These are phyloP conservation scores for Baryphthengus martii DNA, from an alignment of 2,113 vertebrate species.

Conservation along the genomic window DNA sequence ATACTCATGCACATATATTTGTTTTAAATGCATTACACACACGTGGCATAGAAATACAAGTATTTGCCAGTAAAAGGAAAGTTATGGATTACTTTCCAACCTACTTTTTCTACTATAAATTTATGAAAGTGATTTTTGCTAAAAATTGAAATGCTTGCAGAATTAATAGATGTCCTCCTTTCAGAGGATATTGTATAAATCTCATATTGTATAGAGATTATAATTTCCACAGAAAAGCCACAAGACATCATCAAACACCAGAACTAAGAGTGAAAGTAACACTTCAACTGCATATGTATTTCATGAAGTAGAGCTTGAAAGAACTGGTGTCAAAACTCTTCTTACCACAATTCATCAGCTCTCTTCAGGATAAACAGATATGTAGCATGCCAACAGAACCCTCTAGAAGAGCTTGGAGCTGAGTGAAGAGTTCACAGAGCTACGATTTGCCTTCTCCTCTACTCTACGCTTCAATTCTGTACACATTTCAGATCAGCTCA, in stretches of 20 bases:
- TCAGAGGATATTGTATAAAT: not conserved
- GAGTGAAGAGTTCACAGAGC: not conserved
- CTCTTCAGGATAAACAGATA: not conserved
- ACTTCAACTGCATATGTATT: not conserved
- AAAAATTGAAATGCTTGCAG: not conserved
- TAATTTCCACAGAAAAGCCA: not conserved
- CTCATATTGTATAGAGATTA: not conserved
- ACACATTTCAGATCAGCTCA: accelerated
- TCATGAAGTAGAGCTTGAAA: not conserved
- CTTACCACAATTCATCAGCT: not conserved
- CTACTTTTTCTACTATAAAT: not conserved
- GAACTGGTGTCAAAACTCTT: not conserved
- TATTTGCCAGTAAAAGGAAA: not conserved
- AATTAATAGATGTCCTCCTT: not conserved
- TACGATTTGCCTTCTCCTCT: not conserved
- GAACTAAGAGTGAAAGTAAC: not conserved
- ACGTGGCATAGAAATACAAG: not conserved
- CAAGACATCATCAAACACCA: not conserved
- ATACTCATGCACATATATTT: not conserved
- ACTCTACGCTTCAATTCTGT: not conserved
- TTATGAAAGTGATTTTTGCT: not conserved
- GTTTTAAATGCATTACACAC: not conserved
- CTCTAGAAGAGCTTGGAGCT: not conserved
- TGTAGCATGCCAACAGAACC: not conserved
- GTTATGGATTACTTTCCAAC: not conserved